phyloP scores from a whole-genome alignment of 1,140 invertebrate species.

The Formica exsecta region DNA sequence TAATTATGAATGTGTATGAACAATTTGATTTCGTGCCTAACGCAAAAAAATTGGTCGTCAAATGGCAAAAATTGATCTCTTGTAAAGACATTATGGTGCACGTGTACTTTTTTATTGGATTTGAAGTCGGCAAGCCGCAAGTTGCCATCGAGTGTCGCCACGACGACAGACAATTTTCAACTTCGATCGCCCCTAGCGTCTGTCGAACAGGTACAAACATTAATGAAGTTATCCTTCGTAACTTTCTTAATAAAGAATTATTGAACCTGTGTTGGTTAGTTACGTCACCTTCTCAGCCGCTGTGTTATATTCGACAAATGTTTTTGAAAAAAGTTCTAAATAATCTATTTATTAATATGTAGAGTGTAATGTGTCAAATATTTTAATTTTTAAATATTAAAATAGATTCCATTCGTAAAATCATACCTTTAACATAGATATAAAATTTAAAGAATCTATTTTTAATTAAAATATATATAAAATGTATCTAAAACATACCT shows the following conservation, averaged over 20 bases:
- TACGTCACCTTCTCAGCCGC: slow-evolving; percentile 23
- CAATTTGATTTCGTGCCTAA: not conserved
- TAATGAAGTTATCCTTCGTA: slow-evolving; percentile 51
- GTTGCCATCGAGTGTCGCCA: slow-evolving; percentile 56
- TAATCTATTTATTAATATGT: not conserved
- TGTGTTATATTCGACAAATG: not conserved
- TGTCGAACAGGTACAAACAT: slow-evolving; percentile 61
- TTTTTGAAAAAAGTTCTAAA: not conserved
- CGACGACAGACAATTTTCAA: slow-evolving; percentile 60
- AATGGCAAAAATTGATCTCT: slow-evolving; percentile 33
- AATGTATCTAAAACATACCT: not conserved
- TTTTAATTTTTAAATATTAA: not conserved
- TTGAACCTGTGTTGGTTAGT: slow-evolving; percentile 27
- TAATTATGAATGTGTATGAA: not conserved
- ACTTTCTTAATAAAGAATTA: slow-evolving; percentile 64
- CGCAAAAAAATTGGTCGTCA: slow-evolving; percentile 3
- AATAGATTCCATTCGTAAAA: not conserved
- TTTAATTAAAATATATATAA: not conserved
- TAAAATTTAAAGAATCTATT: not conserved
- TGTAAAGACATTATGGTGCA: slow-evolving; percentile 21
- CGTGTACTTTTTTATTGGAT: slow-evolving; percentile 58
- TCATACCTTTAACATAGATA: not conserved
- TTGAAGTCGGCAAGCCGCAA: slow-evolving; percentile 22
- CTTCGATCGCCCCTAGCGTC: slow-evolving; percentile 51
- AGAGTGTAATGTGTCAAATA: not conserved